Base-by-base conservation (phyloP, 2,888 invertebrate genomes). In the Idaea straminata region DNA sequence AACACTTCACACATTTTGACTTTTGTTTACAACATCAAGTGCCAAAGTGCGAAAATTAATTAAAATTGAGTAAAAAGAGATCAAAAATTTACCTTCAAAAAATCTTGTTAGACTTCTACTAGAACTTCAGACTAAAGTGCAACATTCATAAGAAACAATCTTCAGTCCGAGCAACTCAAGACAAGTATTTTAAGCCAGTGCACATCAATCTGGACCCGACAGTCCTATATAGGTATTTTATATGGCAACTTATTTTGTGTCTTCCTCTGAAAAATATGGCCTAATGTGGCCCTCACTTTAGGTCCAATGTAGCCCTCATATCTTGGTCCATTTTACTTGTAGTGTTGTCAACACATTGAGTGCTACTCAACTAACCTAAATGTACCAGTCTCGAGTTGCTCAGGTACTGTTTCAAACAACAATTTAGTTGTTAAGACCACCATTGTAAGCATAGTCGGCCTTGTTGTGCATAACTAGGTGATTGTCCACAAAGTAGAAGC, bases 401-500 rank as follows among this genome's bases (percentile, higher is more conserved):
- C 47, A 47, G 10, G 2, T 25, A 25, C 47, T 47, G 47, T 47
- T 47, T 47, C 47, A 47, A 47, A 47, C 1, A 10, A 47, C 5
- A 60, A 66, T 76, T 83, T 82, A 91, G 70, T 88, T 88, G 72
- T 88, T 90, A 68, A 94, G 89, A 74, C 97, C 97, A 68, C 98
- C 98, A 80, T 98, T 97, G 91, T 99, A 99, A 62, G 99, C 98
- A 89, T 99, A 99, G 88, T 99, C 99, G 58, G 99, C 99, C 94
- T 99, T 99, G 92, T 99, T 99, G 93, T 99, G 99, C 99, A 99
- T 99, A 72, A 99, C 97, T 67, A 99, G 95, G 81, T 95, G 95
- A 87, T 99, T 97, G 88, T 99, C 99, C 69, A 99, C 99, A 89
- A 99, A 99, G 91, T 99, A 99, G 93, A 99, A 99, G 83, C 99